Evolutionary conservation across 1,140 invertebrate species (phyloP).

Genomic region (Bilobella aurantiaca): DNA sequence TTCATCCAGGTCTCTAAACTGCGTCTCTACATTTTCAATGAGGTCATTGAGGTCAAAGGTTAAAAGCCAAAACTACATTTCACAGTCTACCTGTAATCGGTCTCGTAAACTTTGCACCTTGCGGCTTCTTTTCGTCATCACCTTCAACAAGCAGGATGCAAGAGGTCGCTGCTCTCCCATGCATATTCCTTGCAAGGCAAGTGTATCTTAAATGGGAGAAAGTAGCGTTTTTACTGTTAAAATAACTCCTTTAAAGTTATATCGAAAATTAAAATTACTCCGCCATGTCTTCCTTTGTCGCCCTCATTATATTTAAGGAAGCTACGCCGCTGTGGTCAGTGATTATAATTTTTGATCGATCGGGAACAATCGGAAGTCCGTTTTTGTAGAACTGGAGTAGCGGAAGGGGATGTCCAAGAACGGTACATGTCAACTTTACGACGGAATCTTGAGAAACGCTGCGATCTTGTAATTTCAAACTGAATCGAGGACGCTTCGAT

Average conservation of each 20-base stretch:
- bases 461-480: slow-evolving; percentile 63
- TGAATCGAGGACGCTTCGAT: slow-evolving; percentile 56
- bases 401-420: slow-evolving; percentile 69
- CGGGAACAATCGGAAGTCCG: slow-evolving; percentile 43
- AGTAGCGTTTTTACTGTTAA: no score
- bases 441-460: slow-evolving; percentile 57
- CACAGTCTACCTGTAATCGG: slow-evolving; percentile 10
- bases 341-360: slow-evolving; percentile 44
- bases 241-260: no score
- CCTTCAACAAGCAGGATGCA: slow-evolving; percentile 55
- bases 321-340: slow-evolving; percentile 56
- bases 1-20: slow-evolving; percentile 57
- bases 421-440: slow-evolving; percentile 66
- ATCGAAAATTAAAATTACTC: slow-evolving; percentile 39
- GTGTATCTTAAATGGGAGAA: no score
- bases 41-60: no score
- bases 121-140: slow-evolving; percentile 54
- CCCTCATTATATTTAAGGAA: slow-evolving; percentile 56
- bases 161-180: slow-evolving; percentile 57
- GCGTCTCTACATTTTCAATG: no score
- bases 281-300: slow-evolving; percentile 37
- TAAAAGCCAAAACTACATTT: background rate
- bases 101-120: slow-evolving; percentile 46
- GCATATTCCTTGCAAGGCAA: slow-evolving; percentile 38
- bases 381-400: slow-evolving; percentile 74